These are phyloP conservation scores for Girardia tigrina DNA, from an alignment of 2,888 invertebrate species.

Conservation along the genomic window DNA sequence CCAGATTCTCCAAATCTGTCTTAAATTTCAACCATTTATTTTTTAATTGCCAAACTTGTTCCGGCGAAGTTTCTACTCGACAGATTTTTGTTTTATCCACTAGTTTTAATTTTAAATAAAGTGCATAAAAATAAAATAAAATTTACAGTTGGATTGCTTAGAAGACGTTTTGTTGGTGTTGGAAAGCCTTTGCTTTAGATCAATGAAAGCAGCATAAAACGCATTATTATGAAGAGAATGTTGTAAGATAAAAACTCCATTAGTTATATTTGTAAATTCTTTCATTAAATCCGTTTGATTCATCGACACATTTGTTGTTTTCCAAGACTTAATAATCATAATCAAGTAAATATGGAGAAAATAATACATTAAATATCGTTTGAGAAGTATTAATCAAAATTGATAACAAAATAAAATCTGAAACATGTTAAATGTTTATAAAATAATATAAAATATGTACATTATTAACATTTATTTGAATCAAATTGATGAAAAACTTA, in stretches of 20 bases:
- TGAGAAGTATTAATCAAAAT: too few species aligned
- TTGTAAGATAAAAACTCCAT: not conserved
- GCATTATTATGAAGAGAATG: not conserved
- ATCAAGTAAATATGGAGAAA: too few species aligned
- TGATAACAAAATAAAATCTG: too few species aligned
- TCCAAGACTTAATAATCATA: too few species aligned
- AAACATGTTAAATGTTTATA: too few species aligned
- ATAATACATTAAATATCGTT: too few species aligned
- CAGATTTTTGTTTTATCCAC: not conserved
- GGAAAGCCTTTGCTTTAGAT: not conserved
- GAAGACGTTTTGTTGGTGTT: not conserved
- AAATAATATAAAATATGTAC: too few species aligned
- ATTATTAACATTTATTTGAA: too few species aligned
- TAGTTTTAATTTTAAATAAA: too few species aligned
- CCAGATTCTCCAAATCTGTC: not conserved
- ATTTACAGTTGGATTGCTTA: not conserved
- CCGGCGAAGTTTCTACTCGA: not conserved
- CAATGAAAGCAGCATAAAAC: not conserved
- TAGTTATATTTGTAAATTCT: not conserved
- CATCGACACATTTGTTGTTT: not conserved
- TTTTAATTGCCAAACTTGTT: not conserved
- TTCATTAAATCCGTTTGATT: not conserved
- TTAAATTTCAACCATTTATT: not conserved
- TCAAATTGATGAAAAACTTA: too few species aligned
- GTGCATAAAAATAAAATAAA: too few species aligned